Evolutionary conservation across 2,888 invertebrate species (phyloP).

Genomic region (Cryptus viduatorius): DNA sequence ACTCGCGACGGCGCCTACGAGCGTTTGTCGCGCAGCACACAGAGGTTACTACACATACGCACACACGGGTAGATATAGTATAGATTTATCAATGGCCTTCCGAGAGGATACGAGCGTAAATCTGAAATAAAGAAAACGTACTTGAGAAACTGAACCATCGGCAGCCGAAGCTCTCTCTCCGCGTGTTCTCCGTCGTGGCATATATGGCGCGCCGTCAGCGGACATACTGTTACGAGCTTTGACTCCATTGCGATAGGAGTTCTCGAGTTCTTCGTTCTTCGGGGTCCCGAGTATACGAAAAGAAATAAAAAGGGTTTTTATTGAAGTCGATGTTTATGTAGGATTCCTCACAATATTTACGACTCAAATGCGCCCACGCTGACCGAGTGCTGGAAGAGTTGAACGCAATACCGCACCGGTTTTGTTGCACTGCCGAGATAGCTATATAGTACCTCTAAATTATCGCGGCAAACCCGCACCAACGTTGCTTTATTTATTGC

Average conservation of each 20-base stretch:
- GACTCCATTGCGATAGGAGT: conserved; percentile 3
- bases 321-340: conserved; percentile 65
- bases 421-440: neutral
- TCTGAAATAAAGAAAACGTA: conserved; percentile 22
- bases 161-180: neutral
- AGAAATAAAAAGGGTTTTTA: conserved; percentile 58
- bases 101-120: neutral
- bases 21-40: neutral
- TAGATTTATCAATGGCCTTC: conserved; percentile 50
- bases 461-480: conserved; percentile 44
- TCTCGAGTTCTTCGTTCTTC: conserved; percentile 15
- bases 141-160: conserved; percentile 36
- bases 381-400: conserved; percentile 39
- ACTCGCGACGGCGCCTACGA: conserved; percentile 22
- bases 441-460: conserved; percentile 53
- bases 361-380: conserved; percentile 65
- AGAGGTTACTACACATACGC: neutral
- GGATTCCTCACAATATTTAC: conserved; percentile 66
- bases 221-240: conserved; percentile 27
- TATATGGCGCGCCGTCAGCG: conserved; percentile 23
- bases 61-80: neutral
- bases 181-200: conserved; percentile 11
- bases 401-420: conserved; percentile 53
- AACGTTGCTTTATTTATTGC: conserved; percentile 54
- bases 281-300: conserved; percentile 14